Conservation (phyloP, 2,113 vertebrate species). For the Rutilus rutilus region DNA sequence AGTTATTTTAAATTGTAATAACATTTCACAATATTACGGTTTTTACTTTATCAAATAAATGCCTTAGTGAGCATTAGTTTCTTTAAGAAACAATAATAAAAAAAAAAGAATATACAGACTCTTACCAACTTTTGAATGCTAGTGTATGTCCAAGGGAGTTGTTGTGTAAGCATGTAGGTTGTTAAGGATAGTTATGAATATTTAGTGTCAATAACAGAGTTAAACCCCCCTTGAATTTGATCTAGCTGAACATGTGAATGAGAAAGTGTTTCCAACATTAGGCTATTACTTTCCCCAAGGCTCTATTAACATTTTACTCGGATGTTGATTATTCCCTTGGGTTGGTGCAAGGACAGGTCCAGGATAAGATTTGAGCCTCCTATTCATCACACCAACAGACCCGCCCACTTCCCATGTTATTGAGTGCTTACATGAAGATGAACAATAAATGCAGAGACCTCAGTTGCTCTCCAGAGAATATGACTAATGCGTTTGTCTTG, state of each 20-base stretch:
- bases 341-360: constrained; percentile 53
- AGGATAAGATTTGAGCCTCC: constrained; percentile 56
- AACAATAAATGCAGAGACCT: constrained; percentile 41
- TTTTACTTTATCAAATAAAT: too few relatives aligned
- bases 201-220: not conserved
- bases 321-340: constrained; percentile 65
- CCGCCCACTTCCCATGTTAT: constrained; percentile 32
- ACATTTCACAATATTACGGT: too few relatives aligned
- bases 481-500: constrained; percentile 17
- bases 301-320: constrained; percentile 67
- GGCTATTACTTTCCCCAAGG: constrained; percentile 49
- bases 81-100: not conserved
- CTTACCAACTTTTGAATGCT: too few relatives aligned
- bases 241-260: not conserved
- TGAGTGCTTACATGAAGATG: constrained; percentile 38
- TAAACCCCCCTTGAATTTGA: not conserved
- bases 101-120: too few relatives aligned
- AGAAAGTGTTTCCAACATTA: not conserved
- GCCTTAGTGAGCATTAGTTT: not conserved
- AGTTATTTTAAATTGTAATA: too few relatives aligned
- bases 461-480: constrained; percentile 22
- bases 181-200: not conserved
- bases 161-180: not conserved
- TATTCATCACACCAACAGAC: constrained; percentile 48
- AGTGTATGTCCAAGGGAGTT: too few relatives aligned